phyloP scores from a whole-genome alignment of 2,888 invertebrate species.

The Lepidochrysops patricia region DNA sequence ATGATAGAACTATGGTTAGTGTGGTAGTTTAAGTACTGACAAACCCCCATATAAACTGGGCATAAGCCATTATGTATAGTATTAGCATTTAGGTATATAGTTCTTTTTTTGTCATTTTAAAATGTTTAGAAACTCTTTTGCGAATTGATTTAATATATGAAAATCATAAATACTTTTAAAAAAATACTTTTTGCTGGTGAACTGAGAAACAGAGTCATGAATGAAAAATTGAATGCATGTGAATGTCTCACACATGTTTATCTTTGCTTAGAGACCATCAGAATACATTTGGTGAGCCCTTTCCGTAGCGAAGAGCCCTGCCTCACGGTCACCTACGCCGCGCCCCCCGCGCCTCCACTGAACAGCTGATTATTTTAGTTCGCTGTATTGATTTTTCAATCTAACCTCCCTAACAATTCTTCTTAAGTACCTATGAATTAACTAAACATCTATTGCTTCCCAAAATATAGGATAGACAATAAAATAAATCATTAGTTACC shows the following conservation, averaged over 20 bases:
- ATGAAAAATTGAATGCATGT: background rate
- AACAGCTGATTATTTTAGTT: constrained; percentile 72
- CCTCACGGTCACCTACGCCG: constrained; percentile 63
- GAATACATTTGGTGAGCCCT: background rate
- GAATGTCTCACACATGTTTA: background rate
- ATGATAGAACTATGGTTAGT: too few species aligned
- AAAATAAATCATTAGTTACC: constrained; percentile 58
- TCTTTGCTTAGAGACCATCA: background rate
- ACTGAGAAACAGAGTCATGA: background rate
- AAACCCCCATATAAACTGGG: too few species aligned
- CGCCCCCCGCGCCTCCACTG: constrained; percentile 47
- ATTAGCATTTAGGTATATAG: too few species aligned
- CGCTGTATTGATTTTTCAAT: constrained; percentile 70
- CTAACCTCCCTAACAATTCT: constrained; percentile 49
- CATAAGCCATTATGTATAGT: too few species aligned
- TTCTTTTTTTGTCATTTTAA: too few species aligned
- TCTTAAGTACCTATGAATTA: constrained; percentile 26
- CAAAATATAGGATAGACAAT: constrained; percentile 26
- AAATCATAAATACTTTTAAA: background rate
- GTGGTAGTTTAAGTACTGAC: too few species aligned
- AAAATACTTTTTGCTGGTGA: background rate
- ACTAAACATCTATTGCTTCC: background rate
- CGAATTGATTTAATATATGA: too few species aligned
- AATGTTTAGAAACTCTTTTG: too few species aligned
- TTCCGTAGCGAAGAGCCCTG: constrained; percentile 40